These are phyloP conservation scores for Sericinus montela DNA, from an alignment of 2,888 invertebrate species.

Conservation along the genomic window DNA sequence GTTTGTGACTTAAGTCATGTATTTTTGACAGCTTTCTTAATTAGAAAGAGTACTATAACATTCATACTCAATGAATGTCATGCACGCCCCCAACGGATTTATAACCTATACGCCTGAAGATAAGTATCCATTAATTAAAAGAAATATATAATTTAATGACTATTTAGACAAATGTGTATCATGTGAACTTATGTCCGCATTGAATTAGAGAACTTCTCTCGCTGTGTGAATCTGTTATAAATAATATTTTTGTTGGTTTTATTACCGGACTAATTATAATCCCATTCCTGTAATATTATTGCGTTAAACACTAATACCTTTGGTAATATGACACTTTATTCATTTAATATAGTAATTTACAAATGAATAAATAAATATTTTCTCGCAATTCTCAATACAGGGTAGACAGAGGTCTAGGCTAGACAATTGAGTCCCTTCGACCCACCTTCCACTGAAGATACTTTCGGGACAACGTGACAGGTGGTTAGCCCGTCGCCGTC, in stretches of 20 bases:
- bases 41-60: conserved; percentile 75
- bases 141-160: conserved; percentile 57
- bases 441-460: too few relatives aligned
- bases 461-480: too few relatives aligned
- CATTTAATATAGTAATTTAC: too few relatives aligned
- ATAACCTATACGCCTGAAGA: conserved; percentile 64
- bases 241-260: neutral
- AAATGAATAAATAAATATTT: too few relatives aligned
- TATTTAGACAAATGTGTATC: conserved; percentile 13
- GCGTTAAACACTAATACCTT: too few relatives aligned
- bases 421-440: too few relatives aligned
- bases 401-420: too few relatives aligned
- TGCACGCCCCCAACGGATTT: conserved; percentile 72
- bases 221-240: neutral
- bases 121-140: conserved; percentile 78
- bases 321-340: too few relatives aligned
- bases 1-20: conserved; percentile 25
- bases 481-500: too few relatives aligned
- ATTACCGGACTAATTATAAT: neutral
- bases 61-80: conserved; percentile 63
- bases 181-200: conserved; percentile 6
- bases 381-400: too few relatives aligned
- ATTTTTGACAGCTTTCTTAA: conserved; percentile 49
- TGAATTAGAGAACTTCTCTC: too few relatives aligned
- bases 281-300: too few relatives aligned